Conservation (phyloP, 2,888 invertebrate genomes). For the Phortica magna region DNA sequence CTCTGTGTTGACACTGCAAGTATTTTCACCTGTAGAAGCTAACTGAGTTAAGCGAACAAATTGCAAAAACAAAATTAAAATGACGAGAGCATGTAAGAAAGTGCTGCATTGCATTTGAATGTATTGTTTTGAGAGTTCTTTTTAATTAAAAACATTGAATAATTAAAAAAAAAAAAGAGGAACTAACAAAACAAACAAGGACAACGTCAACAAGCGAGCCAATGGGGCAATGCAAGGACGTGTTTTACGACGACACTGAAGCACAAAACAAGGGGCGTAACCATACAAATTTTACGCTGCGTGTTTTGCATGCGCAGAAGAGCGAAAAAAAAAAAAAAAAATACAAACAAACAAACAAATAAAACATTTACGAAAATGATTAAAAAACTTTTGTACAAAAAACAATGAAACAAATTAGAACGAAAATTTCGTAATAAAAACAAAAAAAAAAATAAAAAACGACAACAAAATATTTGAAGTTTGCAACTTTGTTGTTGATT, state of each 20-base stretch:
- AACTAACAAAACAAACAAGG: background rate
- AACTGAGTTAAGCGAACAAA: background rate
- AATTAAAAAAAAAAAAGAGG: slow-evolving; percentile 1
- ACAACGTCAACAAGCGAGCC: background rate
- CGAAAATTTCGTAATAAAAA: slow-evolving; percentile 53
- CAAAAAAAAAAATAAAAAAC: slow-evolving; percentile 18
- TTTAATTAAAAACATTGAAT: slow-evolving; percentile 62
- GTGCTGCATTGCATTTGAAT: slow-evolving; percentile 46
- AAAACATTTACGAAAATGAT: slow-evolving; percentile 63
- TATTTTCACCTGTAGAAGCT: background rate
- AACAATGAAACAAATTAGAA: slow-evolving; percentile 63
- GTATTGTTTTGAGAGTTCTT: slow-evolving; percentile 71
- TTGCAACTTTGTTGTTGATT: slow-evolving; percentile 15
- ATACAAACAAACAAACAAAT: slow-evolving; percentile 40
- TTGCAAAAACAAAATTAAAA: background rate
- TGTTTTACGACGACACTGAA: background rate
- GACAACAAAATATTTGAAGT: slow-evolving; percentile 25
- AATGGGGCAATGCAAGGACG: background rate
- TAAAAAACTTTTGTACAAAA: slow-evolving; percentile 65
- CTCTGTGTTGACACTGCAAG: no score
- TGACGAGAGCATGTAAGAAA: slow-evolving; percentile 30
- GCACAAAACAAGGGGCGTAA: slow-evolving; percentile 54
- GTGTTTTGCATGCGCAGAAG: slow-evolving; percentile 33
- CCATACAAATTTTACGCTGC: slow-evolving; percentile 39
- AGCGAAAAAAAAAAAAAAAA: slow-evolving; percentile 18